phyloP scores from a whole-genome alignment of 2,797 vertebrate genomes.

The Parauchenoglanis ngamensis region DNA sequence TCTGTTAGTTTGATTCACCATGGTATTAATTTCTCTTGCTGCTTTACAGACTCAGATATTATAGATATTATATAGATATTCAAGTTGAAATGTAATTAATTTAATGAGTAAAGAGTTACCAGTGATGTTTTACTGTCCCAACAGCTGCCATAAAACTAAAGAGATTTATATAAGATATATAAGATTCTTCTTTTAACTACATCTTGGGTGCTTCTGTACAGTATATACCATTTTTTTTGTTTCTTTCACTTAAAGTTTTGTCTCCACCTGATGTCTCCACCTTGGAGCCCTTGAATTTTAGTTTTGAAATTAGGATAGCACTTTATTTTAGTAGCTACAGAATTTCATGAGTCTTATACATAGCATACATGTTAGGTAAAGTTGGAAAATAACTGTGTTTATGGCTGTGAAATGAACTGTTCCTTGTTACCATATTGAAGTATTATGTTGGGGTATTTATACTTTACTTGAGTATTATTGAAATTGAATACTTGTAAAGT shows the following conservation, averaged over 20 bases:
- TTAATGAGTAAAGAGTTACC: not conserved
- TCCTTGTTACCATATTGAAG: not conserved
- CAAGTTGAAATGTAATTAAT: not conserved
- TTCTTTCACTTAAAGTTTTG: not conserved
- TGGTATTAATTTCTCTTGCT: not conserved
- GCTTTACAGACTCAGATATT: not conserved
- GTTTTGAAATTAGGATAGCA: not conserved
- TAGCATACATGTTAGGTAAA: not conserved
- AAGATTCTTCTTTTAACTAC: not conserved
- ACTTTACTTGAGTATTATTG: not conserved
- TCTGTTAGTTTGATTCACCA: not conserved
- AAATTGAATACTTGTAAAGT: not conserved
- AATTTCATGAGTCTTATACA: not conserved
- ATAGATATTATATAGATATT: not conserved
- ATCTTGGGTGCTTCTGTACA: not conserved
- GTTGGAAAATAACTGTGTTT: not conserved
- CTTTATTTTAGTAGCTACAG: not conserved
- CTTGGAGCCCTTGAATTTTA: not conserved
- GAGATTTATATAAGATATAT: not conserved
- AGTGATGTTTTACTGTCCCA: not conserved
- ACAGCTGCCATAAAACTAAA: not conserved
- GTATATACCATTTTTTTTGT: not conserved
- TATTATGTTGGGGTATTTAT: not conserved
- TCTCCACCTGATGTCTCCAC: not conserved
- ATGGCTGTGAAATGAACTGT: not conserved